Evolutionary conservation across 2,113 vertebrate genomes (phyloP), one percentile per base, ranked within the genome.

Genomic region (Stigmatopora nigra): DNA sequence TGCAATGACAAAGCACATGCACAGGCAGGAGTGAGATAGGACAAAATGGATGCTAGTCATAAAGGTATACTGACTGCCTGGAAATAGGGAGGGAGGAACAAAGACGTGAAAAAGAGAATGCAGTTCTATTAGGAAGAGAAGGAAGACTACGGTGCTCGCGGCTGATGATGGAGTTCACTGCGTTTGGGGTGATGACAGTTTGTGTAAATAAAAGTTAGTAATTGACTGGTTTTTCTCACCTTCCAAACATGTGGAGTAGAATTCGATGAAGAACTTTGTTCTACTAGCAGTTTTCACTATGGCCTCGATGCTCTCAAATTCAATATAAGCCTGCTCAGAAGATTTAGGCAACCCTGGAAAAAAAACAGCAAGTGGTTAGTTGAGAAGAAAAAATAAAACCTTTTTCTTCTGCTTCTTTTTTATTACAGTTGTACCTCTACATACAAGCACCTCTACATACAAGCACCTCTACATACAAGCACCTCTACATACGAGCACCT

Each of bases 261-360:
- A 98, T 80, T 98, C 95, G 0, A 98, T 97, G 86, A 98, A 98
- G 89, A 98, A 98, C 85, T 98, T 97, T 71, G 95, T 97, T 74
- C 96, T 89, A 82, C 96, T 98, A 12, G 95, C 92, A 0, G 96
- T 98, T 88, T 98, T 98, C 76, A 98, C 95, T 0, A 98, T 98
- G 82, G 95, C 96, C 69, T 98, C 95, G 0, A 98, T 92, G 79
- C 89, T 94, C 85, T 98, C 96, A 59, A 98, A 97, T 87, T 98
- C 95, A 0, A 98, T 98, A 86, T 93, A 94, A 11, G 96, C 96
- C 89, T 98, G 96, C 68, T 98, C 96, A 0, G 95, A 94, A 19
- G 94, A 91, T 85, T 97, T 98, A 3, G 94, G 94, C 65, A 98
- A 90, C 67, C 96, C 96, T 98, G 61, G 20, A 65, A 7, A 63